Conservation (phyloP, 2,113 vertebrate genomes). For the Plecotus auritus region DNA sequence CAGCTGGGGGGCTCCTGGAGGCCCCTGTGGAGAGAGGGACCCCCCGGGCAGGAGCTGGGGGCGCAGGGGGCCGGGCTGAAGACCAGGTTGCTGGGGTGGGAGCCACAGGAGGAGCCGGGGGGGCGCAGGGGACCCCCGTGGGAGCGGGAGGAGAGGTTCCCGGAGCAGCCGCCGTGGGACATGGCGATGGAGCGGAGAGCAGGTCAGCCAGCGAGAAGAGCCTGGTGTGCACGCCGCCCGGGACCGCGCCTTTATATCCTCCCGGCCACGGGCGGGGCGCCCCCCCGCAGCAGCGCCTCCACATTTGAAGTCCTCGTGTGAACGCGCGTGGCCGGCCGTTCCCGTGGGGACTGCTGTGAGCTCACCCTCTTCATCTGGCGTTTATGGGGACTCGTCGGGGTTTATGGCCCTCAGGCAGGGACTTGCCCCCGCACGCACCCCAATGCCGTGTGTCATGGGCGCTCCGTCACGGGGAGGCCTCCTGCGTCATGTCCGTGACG, state of each 20-base stretch:
- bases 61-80: not conserved
- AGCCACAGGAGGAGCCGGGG: not conserved
- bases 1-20: not conserved
- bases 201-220: not conserved
- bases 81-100: not conserved
- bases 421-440: not conserved
- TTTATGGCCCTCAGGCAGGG: not conserved
- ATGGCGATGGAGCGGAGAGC: not conserved
- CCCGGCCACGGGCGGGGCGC: not conserved
- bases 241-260: not conserved
- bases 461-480: not conserved
- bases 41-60: not conserved
- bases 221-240: not conserved
- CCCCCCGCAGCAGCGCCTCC: not conserved
- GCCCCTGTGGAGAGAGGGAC: not conserved
- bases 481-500: not conserved
- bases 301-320: not conserved
- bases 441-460: not conserved
- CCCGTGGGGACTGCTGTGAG: not conserved
- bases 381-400: not conserved
- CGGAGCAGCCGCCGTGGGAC: not conserved
- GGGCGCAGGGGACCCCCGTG: not conserved
- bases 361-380: not conserved
- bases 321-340: not conserved
- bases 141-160: slow-evolving; percentile 2